A percentile compares a stretch with the other conserved stretches of the same genome.
Conservation (phyloP, 2,113 vertebrate species). For the Formicarius rufipectus region DNA sequence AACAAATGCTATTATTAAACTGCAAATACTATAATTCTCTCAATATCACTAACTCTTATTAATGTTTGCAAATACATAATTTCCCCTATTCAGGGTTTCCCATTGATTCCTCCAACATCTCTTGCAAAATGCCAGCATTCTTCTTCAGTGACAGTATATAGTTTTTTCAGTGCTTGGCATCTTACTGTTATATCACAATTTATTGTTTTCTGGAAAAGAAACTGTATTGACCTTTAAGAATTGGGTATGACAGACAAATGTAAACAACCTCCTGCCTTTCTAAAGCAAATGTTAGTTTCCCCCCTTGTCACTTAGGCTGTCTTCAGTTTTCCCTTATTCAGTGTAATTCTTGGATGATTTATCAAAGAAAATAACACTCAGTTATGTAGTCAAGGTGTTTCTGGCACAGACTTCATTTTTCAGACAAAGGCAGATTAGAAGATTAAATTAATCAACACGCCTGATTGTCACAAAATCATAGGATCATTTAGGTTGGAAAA, state of each 20-base stretch:
- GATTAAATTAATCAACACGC: background rate
- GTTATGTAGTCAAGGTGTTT: background rate
- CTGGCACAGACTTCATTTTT: background rate
- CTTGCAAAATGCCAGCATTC: background rate
- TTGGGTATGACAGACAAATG: background rate
- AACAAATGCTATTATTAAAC: background rate
- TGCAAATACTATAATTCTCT: background rate
- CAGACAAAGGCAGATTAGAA: background rate
- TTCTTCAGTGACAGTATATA: background rate
- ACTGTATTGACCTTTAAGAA: conserved; percentile 31
- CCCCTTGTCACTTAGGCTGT: background rate
- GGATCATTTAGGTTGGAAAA: background rate
- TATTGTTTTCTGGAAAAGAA: conserved; percentile 12
- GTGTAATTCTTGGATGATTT: background rate
- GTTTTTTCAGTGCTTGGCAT: background rate
- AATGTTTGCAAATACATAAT: background rate
- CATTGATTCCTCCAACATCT: background rate
- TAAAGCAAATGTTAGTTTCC: background rate
- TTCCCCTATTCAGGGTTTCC: background rate
- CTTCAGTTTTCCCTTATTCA: background rate
- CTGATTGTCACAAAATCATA: background rate
- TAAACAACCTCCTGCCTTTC: background rate
- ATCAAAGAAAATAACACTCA: background rate
- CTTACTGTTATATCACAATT: background rate
- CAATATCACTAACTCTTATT: background rate